Base-by-base conservation (phyloP, 2,113 vertebrate species). In the Charina bottae region DNA sequence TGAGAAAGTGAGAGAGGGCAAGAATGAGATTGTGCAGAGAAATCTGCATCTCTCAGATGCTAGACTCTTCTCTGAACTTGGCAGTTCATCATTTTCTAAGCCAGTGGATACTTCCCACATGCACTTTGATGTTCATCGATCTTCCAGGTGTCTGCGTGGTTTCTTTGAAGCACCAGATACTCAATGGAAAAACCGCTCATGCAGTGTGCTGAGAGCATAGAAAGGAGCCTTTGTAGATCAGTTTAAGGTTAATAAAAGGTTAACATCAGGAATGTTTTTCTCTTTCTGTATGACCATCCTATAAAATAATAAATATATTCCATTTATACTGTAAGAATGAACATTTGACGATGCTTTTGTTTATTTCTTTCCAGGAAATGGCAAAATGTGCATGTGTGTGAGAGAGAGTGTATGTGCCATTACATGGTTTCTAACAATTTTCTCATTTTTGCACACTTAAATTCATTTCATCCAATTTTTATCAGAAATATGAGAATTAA, bases 71-170 rank as follows among this genome's bases (percentile, higher is more conserved):
- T 19, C 89, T 87, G 68, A 55, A 93, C 91, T 6, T n/a, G 53
- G 72, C 26, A 88, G 53, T 93, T 93, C 91, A 68, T 93, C 62
- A 90, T 93, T 90, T 91, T 15, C 23, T 21, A 49, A 95, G 83
- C 85, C 62, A 89, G n/a, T 90, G 89, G 72, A 72, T 55, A 83
- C 19, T 33, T 96, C 94, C 88, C 87, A 54, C 89, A 37, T 55
- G 37, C 60, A 54, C 92, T 94, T 88, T 92, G 83, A 15, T 91
- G 59, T 10, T 3, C 90, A 68, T 49, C 64, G 42, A 33, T 9
- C 92, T 90, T 92, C 91, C 89, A 94, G 90, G 24, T 94, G 83
- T 93, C 83, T 92, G 53, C 54, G 78, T 89, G 59, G 53, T 85
- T 93, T 56, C 90, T 33, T 91, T 90, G 55, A 46, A 55, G 68